Evolutionary conservation across 2,113 vertebrate genomes (phyloP), one percentile per base, ranked within the genome.

Genomic region (Cairina moschata): DNA sequence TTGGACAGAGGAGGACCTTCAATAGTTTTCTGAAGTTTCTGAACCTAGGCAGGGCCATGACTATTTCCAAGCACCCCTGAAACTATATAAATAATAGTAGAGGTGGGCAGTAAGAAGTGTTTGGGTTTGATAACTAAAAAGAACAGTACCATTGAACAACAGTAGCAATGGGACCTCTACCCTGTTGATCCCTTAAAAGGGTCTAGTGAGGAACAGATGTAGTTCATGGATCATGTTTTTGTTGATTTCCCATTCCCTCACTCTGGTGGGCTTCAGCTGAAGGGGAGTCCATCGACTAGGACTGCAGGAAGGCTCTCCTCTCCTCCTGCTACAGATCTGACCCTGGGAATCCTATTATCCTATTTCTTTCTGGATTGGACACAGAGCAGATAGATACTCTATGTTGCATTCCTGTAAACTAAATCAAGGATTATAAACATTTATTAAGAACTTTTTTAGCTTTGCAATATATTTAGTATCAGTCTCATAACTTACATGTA

Each of bases 21-120:
- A 36, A 89, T 28, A n/a, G 13, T 68, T 90, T 89, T 82, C 62
- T 87, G 74, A 87, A 13, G 25, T 72, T 84, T 79, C 34, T 73
- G 42, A 88, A 90, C 40, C 23, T 2, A 1, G 2, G 6, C 44
- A 25, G 29, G 28, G 87, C 16, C 0, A 0, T 4, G 34, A 74
- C 66, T 72, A 6, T 16, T 54, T 88, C 31, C 13, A 65, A n/a
- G 10, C 36, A n/a, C 25, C 13, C 60, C 5, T 62, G 48, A 22
- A 90, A n/a, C 32, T 67, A 90, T 0, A 0, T 50, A 71, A 77
- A 83, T 77, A 44, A 38, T 59, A 40, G 55, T 17, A 13, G 29
- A 79, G 31, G 40, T 32, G n/a, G 8, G 21, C 8, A 69, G 59
- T 79, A 81, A 71, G 15, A 59, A 88, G 72, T 23, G 8, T 62